phyloP scores from a whole-genome alignment of 2,113 vertebrate genomes.

The Phocoena sinus region DNA sequence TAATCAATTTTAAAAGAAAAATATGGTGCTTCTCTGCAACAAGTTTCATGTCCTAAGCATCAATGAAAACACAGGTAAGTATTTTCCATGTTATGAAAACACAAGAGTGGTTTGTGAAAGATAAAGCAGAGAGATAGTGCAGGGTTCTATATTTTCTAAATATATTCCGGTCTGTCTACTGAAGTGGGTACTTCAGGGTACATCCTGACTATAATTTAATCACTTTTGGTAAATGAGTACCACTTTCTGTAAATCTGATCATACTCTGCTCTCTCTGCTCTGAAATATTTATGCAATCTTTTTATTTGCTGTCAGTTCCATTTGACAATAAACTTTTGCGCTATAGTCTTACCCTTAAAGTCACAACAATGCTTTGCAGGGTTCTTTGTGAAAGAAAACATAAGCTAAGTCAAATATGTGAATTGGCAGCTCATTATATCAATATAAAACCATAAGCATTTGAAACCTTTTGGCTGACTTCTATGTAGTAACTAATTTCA shows the following conservation, averaged over 20 bases:
- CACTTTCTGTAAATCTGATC: constrained; percentile 52
- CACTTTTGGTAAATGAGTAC: constrained; percentile 58
- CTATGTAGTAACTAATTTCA: not conserved
- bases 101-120: not conserved
- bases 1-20: not conserved
- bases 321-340: constrained; percentile 40
- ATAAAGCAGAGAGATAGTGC: not conserved
- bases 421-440: not conserved
- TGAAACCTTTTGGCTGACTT: not conserved
- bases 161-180: constrained; percentile 38
- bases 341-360: not conserved
- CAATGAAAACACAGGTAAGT: not conserved
- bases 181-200: constrained; percentile 31
- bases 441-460: not conserved
- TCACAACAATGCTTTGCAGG: constrained; percentile 20
- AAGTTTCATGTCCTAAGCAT: not conserved
- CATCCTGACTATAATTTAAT: constrained; percentile 49
- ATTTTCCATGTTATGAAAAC: not conserved
- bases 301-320: constrained; percentile 39
- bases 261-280: not conserved
- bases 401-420: constrained; percentile 36
- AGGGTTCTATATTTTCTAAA: not conserved
- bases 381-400: not conserved
- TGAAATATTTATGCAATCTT: constrained; percentile 42
- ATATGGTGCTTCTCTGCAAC: not conserved